phyloP scores from a whole-genome alignment of 2,888 invertebrate genomes.

The Diadegma fenestrale region DNA sequence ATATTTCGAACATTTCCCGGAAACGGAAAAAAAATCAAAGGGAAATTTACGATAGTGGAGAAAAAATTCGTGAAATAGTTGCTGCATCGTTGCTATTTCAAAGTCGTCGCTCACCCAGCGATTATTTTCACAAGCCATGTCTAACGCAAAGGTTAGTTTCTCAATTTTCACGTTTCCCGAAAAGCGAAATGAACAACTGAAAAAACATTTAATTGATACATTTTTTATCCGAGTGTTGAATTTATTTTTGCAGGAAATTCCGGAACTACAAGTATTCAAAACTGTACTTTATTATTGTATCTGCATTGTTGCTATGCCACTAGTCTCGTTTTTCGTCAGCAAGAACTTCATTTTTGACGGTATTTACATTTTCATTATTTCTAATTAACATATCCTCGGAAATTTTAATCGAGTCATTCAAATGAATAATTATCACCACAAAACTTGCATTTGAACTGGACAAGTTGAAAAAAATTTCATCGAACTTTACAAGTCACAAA shows the following conservation, averaged over 20 bases:
- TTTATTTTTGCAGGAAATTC: slow-evolving; percentile 86
- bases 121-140: slow-evolving; percentile 8
- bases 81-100: neutral
- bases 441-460: neutral
- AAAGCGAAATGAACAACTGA: neutral
- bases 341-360: slow-evolving; percentile 91
- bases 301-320: slow-evolving; percentile 91
- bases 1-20: neutral
- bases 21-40: neutral
- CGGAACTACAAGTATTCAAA: slow-evolving; percentile 90
- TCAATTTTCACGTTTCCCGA: neutral
- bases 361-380: slow-evolving; percentile 70
- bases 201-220: slow-evolving; percentile 35
- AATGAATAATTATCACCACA: neutral
- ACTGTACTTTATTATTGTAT: slow-evolving; percentile 92
- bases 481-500: neutral
- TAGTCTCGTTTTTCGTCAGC: slow-evolving; percentile 90
- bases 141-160: slow-evolving; percentile 34
- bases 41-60: neutral
- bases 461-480: neutral
- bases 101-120: neutral
- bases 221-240: slow-evolving; percentile 12
- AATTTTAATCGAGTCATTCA: neutral
- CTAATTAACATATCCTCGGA: neutral
- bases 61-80: neutral